phyloP scores from a whole-genome alignment of 2,113 vertebrate species.

The Xyliphius kryptos region DNA sequence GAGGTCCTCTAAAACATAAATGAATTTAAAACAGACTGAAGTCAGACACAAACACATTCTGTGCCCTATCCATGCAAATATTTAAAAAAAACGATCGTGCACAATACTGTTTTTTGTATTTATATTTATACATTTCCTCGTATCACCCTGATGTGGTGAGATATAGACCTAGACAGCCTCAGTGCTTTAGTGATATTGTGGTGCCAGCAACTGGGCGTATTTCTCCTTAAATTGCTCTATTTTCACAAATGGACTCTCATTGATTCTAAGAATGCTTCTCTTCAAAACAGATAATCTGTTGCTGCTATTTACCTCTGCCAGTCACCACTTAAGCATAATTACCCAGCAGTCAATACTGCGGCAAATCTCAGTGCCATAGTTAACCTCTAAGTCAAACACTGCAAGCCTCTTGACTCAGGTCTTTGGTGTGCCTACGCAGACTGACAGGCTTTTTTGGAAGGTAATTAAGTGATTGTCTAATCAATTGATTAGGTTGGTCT shows the following conservation, averaged over 20 bases:
- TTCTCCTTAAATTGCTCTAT: slow-evolving; percentile 59
- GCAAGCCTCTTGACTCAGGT: neutral
- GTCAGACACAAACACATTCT: too few species aligned
- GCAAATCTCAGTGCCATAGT: slow-evolving; percentile 29
- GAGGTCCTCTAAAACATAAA: too few species aligned
- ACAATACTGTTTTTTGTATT: slow-evolving; percentile 3
- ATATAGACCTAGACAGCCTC: slow-evolving; percentile 10
- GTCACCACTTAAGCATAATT: slow-evolving; percentile 67
- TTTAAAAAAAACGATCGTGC: neutral
- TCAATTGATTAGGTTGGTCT: slow-evolving; percentile 32
- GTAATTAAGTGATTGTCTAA: slow-evolving; percentile 37
- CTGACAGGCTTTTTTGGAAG: slow-evolving; percentile 17
- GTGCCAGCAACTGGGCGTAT: slow-evolving; percentile 50
- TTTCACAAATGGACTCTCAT: slow-evolving; percentile 68
- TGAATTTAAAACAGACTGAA: too few species aligned
- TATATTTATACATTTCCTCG: slow-evolving; percentile 10
- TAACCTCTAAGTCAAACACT: slow-evolving; percentile 43
- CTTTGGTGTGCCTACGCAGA: slow-evolving; percentile 4
- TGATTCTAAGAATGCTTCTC: slow-evolving; percentile 69
- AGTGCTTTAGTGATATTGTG: slow-evolving; percentile 51
- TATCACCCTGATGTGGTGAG: slow-evolving; percentile 14
- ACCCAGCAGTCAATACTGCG: slow-evolving; percentile 51
- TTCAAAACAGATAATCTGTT: slow-evolving; percentile 63
- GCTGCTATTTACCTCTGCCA: slow-evolving; percentile 60
- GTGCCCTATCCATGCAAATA: neutral